Conservation (phyloP, 1,140 invertebrate species). For the Steinernema feltiae region DNA sequence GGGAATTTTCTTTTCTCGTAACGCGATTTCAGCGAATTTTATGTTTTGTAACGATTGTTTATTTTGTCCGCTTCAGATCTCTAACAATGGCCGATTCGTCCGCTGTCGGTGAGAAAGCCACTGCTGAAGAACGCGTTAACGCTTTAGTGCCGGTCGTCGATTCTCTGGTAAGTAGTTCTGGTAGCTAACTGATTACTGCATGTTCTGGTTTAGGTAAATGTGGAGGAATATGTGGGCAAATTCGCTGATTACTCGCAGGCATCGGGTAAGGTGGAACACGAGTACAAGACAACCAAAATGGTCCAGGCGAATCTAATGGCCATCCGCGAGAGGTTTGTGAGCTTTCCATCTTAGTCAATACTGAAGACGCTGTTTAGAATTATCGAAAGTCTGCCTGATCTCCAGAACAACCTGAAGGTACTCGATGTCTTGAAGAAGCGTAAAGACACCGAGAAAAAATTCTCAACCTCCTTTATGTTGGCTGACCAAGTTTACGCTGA, state of each 20-base stretch:
- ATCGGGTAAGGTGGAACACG: not conserved
- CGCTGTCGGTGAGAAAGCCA: not conserved
- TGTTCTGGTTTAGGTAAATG: not conserved
- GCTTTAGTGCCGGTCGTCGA: not conserved
- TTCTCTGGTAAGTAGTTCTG: not conserved
- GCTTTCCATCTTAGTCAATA: no score
- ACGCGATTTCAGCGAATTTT: no score
- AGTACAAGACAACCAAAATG: not conserved
- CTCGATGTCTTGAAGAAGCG: constrained; percentile 78
- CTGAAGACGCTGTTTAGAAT: constrained; percentile 49
- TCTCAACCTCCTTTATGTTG: constrained; percentile 83
- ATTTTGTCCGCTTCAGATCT: not conserved
- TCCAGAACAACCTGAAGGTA: constrained; percentile 82
- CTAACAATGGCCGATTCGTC: not conserved
- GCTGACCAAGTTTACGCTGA: constrained; percentile 92
- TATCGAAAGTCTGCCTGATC: constrained; percentile 78
- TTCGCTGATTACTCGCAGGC: not conserved
- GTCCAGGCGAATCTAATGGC: not conserved
- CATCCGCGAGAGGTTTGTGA: not conserved
- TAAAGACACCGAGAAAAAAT: constrained; percentile 64
- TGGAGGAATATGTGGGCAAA: not conserved
- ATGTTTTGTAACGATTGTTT: no score
- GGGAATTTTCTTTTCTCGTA: not conserved
- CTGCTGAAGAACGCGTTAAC: not conserved
- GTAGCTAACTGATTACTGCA: not conserved